Percentiles rank a stretch among this genome's conserved stretches.
These are phyloP conservation scores for Diploscapter pachys DNA, from an alignment of 1,140 invertebrate genomes.

Conservation along the genomic window DNA sequence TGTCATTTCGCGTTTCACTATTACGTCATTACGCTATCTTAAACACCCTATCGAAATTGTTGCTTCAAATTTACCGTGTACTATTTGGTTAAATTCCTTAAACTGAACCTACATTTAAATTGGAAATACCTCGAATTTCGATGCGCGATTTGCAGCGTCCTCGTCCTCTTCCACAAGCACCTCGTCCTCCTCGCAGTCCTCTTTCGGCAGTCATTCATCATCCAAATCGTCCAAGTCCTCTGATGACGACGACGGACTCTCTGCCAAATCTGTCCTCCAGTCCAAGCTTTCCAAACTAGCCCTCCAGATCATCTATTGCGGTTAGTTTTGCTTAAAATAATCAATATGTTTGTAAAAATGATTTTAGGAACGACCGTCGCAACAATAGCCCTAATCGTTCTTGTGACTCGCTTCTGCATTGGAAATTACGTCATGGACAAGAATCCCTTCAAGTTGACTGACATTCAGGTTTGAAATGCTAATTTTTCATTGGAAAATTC, in stretches of 20 bases:
- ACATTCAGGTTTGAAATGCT: slow-evolving; percentile 3
- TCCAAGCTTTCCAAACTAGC: slow-evolving; percentile 57
- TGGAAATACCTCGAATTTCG: too few relatives aligned
- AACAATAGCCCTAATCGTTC: slow-evolving; percentile 48
- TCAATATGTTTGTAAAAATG: background rate
- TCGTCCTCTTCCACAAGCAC: slow-evolving; percentile 30
- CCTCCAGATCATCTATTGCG: slow-evolving; percentile 58
- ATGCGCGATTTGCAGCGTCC: background rate
- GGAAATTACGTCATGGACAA: slow-evolving; percentile 38
- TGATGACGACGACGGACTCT: slow-evolving; percentile 43
- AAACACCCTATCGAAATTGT: too few relatives aligned
- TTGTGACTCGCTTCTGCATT: slow-evolving; percentile 49
- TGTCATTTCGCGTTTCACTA: too few relatives aligned
- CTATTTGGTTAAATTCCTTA: too few relatives aligned
- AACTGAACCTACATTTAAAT: too few relatives aligned
- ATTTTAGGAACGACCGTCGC: slow-evolving; percentile 44
- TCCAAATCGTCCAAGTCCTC: slow-evolving; percentile 9
- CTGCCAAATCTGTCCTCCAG: slow-evolving; percentile 58
- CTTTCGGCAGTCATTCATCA: slow-evolving; percentile 1
- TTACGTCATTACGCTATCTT: too few relatives aligned
- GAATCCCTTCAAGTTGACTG: slow-evolving; percentile 22
- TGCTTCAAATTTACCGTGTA: too few relatives aligned
- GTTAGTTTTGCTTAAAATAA: slow-evolving; percentile 17
- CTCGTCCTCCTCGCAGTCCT: slow-evolving; percentile 30
- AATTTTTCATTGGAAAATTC: too few relatives aligned